These are phyloP conservation scores for Gryllus bimaculatus DNA, from an alignment of 1,140 invertebrate species.

Conservation along the genomic window DNA sequence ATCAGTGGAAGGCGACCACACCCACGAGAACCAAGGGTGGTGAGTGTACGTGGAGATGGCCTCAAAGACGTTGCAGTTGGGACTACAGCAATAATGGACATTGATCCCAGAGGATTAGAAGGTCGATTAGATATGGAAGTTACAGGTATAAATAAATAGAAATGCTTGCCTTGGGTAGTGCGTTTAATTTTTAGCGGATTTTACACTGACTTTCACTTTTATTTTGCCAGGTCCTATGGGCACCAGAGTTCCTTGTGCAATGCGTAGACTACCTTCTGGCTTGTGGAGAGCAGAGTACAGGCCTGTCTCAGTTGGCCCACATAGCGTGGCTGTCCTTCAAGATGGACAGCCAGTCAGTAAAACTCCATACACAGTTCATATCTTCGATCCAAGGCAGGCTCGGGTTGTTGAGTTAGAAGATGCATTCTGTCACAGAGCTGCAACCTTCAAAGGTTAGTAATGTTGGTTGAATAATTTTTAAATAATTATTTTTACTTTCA, in stretches of 20 bases:
- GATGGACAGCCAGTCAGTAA: conserved; percentile 44
- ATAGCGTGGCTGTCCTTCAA: conserved; percentile 47
- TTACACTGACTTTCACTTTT: not conserved
- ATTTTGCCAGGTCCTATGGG: conserved; percentile 44
- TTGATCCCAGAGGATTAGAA: conserved; percentile 42
- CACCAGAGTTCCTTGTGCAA: conserved; percentile 41
- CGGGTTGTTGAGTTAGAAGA: conserved; percentile 67
- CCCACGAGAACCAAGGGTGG: conserved; percentile 29
- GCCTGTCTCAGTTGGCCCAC: conserved; percentile 49
- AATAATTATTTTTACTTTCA: no score
- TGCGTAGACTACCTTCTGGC: conserved; percentile 40
- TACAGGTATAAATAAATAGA: conserved; percentile 18
- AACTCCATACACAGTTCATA: conserved; percentile 62
- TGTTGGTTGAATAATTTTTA: not conserved
- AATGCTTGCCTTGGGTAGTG: not conserved
- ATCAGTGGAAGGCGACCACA: conserved; percentile 29
- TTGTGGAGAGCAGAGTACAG: conserved; percentile 46
- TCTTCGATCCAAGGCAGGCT: conserved; percentile 75
- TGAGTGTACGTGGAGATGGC: conserved; percentile 38
- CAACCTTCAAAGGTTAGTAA: conserved; percentile 57
- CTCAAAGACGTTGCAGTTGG: conserved; percentile 46
- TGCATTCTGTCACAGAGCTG: conserved; percentile 72
- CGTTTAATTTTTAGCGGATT: not conserved
- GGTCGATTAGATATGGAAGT: conserved; percentile 28
- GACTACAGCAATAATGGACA: conserved; percentile 46